Percentiles rank a stretch among this genome's conserved stretches.
Evolutionary conservation across 2,888 invertebrate genomes (phyloP).

Genomic region (Psylliodes chrysocephalus): DNA sequence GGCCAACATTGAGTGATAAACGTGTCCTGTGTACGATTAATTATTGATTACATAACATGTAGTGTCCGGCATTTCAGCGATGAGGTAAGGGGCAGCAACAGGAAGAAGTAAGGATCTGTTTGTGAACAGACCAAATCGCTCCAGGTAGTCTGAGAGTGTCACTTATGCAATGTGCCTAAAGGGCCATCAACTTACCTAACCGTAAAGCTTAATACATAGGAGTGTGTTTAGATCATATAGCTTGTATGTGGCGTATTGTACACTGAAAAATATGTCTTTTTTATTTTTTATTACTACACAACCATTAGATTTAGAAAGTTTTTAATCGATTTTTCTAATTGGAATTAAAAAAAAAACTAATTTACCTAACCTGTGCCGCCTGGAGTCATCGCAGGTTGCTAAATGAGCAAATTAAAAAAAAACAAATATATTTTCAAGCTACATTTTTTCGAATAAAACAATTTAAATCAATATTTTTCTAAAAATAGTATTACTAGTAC

Average conservation of each 20-base stretch:
- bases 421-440: no score
- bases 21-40: conserved; percentile 38
- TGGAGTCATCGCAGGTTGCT: no score
- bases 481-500: no score
- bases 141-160: conserved; percentile 46
- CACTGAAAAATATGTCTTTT: background rate
- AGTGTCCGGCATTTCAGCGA: conserved; percentile 33
- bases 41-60: conserved; percentile 42
- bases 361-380: no score
- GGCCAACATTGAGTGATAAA: conserved; percentile 3
- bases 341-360: no score
- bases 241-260: conserved; percentile 53
- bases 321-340: no score
- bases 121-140: conserved; percentile 40
- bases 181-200: conserved; percentile 55
- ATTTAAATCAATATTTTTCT: no score
- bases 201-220: conserved; percentile 50
- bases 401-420: no score
- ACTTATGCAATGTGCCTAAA: conserved; percentile 55
- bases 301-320: no score
- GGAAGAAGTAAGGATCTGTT: conserved; percentile 39
- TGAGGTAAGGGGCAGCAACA: conserved; percentile 39
- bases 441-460: no score
- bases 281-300: no score
- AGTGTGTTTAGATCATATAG: conserved; percentile 60